A percentile compares a stretch with the other conserved stretches of the same genome.
phyloP scores from a whole-genome alignment of 2,888 invertebrate species.

The Phyto melanocephala region DNA sequence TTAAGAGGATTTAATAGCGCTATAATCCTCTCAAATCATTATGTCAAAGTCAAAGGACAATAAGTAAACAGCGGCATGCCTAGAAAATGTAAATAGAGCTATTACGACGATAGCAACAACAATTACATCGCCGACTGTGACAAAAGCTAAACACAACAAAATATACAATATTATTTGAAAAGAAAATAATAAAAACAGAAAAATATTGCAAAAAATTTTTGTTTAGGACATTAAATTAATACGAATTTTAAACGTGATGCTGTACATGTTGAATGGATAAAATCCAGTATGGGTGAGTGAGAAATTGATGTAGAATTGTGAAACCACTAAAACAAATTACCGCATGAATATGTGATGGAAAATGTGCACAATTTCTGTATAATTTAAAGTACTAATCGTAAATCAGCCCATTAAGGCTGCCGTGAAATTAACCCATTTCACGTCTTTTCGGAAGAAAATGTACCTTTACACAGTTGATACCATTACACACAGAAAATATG shows the following conservation, averaged over 20 bases:
- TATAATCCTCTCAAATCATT: conserved; percentile 63
- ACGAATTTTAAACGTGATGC: conserved; percentile 49
- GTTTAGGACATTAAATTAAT: conserved; percentile 37
- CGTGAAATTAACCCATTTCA: too few species aligned
- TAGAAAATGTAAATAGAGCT: conserved; percentile 54
- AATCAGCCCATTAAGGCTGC: too few species aligned
- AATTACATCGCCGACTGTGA: neutral
- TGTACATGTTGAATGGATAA: conserved; percentile 44
- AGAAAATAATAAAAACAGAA: neutral
- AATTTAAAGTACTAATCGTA: too few species aligned
- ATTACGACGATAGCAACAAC: conserved; percentile 18
- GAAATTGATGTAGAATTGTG: conserved; percentile 37
- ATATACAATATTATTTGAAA: conserved; percentile 7
- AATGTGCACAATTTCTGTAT: too few species aligned
- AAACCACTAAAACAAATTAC: conserved; percentile 50
- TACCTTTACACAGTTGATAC: too few species aligned
- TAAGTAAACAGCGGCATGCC: conserved; percentile 54
- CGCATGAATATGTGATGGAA: neutral
- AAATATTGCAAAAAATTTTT: neutral
- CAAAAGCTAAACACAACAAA: neutral
- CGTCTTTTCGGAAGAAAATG: too few species aligned
- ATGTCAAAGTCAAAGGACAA: conserved; percentile 63
- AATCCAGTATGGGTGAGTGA: conserved; percentile 24
- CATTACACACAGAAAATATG: too few species aligned
- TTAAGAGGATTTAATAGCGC: conserved; percentile 64